phyloP scores from a whole-genome alignment of 2,888 invertebrate genomes.

The Atrina japonica region DNA sequence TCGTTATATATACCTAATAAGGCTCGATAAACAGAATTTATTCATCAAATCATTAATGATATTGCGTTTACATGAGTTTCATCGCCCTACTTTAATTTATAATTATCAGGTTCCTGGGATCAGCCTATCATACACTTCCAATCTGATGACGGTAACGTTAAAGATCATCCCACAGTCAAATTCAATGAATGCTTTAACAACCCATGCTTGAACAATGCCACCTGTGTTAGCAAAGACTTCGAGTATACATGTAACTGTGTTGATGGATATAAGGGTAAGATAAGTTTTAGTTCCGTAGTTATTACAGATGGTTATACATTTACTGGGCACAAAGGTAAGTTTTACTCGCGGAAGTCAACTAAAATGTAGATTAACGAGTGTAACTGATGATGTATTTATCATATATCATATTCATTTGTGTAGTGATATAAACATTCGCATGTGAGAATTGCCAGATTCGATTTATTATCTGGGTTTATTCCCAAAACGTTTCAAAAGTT shows the following conservation, averaged over 20 bases:
- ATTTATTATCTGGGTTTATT: no score
- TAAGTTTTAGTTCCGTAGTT: neutral
- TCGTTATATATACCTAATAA: no score
- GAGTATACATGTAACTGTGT: constrained; percentile 46
- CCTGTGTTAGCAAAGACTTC: constrained; percentile 45
- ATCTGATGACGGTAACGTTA: constrained; percentile 47
- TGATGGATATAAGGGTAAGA: constrained; percentile 51
- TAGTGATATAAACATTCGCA: no score
- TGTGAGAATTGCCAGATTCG: no score
- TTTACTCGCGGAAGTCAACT: neutral
- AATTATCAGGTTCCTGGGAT: neutral
- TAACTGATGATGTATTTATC: no score
- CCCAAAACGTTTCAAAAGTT: no score
- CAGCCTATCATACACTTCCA: neutral
- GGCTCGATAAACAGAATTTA: no score
- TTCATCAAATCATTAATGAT: no score
- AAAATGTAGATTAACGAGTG: no score
- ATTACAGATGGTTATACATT: neutral
- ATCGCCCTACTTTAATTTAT: no score
- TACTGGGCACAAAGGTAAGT: constrained; percentile 11
- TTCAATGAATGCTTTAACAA: constrained; percentile 82
- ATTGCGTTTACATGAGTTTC: no score
- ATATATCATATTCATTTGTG: no score
- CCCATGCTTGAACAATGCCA: constrained; percentile 82
- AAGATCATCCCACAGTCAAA: constrained; percentile 40